Evolutionary conservation across 2,888 invertebrate species (phyloP), one percentile per base, ranked within the genome.

Genomic region (Platycnemis pennipes): DNA sequence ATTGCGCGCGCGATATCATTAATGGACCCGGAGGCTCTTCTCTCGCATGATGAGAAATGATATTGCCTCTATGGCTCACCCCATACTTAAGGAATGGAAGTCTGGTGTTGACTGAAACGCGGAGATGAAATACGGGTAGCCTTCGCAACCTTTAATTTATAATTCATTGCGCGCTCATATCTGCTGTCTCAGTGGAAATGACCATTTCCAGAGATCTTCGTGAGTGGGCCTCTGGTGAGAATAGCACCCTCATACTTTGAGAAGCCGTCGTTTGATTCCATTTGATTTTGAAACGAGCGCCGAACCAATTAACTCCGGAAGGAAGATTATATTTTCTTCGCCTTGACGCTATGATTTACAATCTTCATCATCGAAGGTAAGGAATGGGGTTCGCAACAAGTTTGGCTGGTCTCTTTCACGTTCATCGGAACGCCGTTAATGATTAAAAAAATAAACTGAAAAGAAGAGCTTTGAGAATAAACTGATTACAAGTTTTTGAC

Each of bases 41-140:
- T 77, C 77, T 37, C 77, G 77, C 77, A 37, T 77, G n/a, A n/a
- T n/a, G 77, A 77, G 37, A 77, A 77, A 77, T n/a, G 77, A 37
- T n/a, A 16, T 77, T n/a, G 77, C 37, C 77, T 0, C 77, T 0
- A 37, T 16, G 7, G 77, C 77, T 37, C 8, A 37, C 77, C 77
- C 77, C 37, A 77, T 77, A 77, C 77, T 77, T 37, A 77, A 37
- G 77, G 77, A 37, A 37, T 26, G 77, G 77, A 77, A 77, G 77
- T 77, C 37, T 37, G 5, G 77, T 37, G 77, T 37, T 77, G 37
- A 26, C 31, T 3, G n/a, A 31, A 77, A 77, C 13, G 31, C 5
- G 77, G 69, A n/a, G 37, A 77, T 77, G 69, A 77, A 77, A 31
- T 77, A 77, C 37, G 69, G 77, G 77, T 26, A 13, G 37, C 77